A percentile compares a stretch with the other conserved stretches of the same genome.
These are phyloP conservation scores for Coelinius sp. DNA, from an alignment of 2,888 invertebrate genomes.

Conservation along the genomic window DNA sequence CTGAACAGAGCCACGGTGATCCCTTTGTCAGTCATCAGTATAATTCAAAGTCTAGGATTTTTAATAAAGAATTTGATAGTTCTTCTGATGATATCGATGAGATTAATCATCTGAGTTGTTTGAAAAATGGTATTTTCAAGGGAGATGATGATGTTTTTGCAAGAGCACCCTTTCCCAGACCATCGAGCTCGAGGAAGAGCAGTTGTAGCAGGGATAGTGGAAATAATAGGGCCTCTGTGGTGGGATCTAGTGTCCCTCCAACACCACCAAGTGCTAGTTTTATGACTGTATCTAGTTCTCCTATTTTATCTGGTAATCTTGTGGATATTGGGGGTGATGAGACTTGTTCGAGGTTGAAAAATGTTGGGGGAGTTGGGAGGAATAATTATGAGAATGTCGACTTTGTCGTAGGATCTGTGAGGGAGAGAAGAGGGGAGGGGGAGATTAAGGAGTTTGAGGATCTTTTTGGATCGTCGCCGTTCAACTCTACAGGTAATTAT, in stretches of 20 bases:
- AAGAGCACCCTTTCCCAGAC: constrained; percentile 77
- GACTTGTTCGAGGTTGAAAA: no score
- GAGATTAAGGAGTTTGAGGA: constrained; percentile 58
- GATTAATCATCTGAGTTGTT: constrained; percentile 19
- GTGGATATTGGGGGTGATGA: constrained; percentile 52
- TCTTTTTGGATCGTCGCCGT: constrained; percentile 69
- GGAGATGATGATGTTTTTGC: constrained; percentile 78
- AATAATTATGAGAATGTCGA: constrained; percentile 51
- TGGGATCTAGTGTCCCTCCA: constrained; percentile 39
- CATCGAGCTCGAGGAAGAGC: constrained; percentile 56
- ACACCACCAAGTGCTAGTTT: constrained; percentile 53
- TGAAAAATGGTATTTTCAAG: constrained; percentile 56
- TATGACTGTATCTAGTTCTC: constrained; percentile 52
- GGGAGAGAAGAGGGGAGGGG: not conserved
- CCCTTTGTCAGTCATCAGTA: constrained; percentile 80
- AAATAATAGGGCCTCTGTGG: constrained; percentile 38
- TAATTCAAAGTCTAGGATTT: constrained; percentile 78
- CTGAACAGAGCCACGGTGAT: constrained; percentile 71
- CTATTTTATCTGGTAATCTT: constrained; percentile 52
- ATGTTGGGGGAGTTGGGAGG: no score
- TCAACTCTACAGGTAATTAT: constrained; percentile 54
- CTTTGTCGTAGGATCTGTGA: constrained; percentile 35
- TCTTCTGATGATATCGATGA: constrained; percentile 57
- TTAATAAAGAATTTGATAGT: constrained; percentile 68
- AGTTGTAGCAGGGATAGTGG: constrained; percentile 51